Conservation (phyloP, 2,888 invertebrate genomes). For the Enchytraeus crypticus region DNA sequence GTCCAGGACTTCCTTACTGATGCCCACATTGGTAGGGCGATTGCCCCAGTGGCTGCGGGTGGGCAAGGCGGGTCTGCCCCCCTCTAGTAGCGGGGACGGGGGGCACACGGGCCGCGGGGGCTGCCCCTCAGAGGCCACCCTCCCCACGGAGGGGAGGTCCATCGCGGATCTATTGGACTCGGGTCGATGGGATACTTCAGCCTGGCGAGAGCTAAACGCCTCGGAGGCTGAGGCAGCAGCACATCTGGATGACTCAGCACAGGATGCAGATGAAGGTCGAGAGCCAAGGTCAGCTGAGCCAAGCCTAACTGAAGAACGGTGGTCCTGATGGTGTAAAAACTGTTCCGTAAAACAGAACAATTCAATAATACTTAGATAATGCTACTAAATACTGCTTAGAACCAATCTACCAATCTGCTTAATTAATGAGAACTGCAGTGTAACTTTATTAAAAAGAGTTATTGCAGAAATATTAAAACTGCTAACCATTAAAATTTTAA, state of each 20-base stretch:
- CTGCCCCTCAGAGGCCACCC: background rate
- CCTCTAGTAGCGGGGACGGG: slow-evolving; percentile 7
- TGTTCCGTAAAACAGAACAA: too few species aligned
- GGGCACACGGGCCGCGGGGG: slow-evolving; percentile 5
- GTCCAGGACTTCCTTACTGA: slow-evolving; percentile 7
- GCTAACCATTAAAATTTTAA: too few species aligned
- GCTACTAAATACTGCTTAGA: too few species aligned
- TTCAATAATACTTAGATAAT: too few species aligned
- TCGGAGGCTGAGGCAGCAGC: background rate
- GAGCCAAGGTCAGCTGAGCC: too few species aligned
- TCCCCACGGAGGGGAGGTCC: background rate
- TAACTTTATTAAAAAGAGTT: too few species aligned
- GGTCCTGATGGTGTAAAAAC: too few species aligned
- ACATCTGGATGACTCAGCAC: background rate
- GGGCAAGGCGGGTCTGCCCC: slow-evolving; percentile 7
- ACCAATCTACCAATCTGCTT: too few species aligned
- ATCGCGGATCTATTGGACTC: background rate
- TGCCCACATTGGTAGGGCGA: slow-evolving; percentile 6
- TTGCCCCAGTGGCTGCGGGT: slow-evolving; percentile 12
- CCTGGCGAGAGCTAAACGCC: background rate
- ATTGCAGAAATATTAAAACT: too few species aligned
- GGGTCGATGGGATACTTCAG: background rate
- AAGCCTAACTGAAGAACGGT: too few species aligned
- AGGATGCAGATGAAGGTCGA: background rate
- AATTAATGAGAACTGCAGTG: too few species aligned